Evolutionary conservation across 2,797 vertebrate species (phyloP).

Genomic region (Anomalospiza imberbis): DNA sequence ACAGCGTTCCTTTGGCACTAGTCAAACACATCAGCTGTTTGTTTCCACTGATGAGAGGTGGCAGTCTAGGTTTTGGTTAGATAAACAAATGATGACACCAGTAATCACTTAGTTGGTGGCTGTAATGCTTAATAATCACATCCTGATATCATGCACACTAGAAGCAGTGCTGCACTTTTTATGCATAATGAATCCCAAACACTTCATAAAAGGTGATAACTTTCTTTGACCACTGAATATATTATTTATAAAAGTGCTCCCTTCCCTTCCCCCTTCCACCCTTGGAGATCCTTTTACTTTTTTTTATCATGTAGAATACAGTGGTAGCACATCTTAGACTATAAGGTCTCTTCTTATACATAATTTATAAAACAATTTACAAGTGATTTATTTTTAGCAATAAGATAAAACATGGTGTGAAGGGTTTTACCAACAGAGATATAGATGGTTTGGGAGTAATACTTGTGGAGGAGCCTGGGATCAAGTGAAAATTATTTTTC

Average conservation of each 20-base stretch:
- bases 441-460: neutral
- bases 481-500: slow-evolving; percentile 42
- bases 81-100: slow-evolving; percentile 69
- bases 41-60: slow-evolving; percentile 68
- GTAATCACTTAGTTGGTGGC: slow-evolving; percentile 66
- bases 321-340: slow-evolving; percentile 66
- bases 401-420: slow-evolving; percentile 70
- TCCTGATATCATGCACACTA: neutral
- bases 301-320: slow-evolving; percentile 45
- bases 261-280: slow-evolving; percentile 50
- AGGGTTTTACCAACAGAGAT: slow-evolving; percentile 62
- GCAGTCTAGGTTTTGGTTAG: slow-evolving; percentile 68
- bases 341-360: slow-evolving; percentile 74
- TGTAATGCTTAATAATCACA: slow-evolving; percentile 40
- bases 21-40: slow-evolving; percentile 68
- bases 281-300: slow-evolving; percentile 32
- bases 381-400: slow-evolving; percentile 79
- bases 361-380: slow-evolving; percentile 82
- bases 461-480: neutral
- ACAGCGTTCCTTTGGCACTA: slow-evolving; percentile 51
- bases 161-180: slow-evolving; percentile 39
- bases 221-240: slow-evolving; percentile 78
- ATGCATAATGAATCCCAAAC: slow-evolving; percentile 73
- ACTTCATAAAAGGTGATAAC: slow-evolving; percentile 77
- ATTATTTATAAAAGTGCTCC: slow-evolving; percentile 74